Base-by-base conservation (phyloP, 2,797 vertebrate genomes). In the Sebastes glaucus region DNA sequence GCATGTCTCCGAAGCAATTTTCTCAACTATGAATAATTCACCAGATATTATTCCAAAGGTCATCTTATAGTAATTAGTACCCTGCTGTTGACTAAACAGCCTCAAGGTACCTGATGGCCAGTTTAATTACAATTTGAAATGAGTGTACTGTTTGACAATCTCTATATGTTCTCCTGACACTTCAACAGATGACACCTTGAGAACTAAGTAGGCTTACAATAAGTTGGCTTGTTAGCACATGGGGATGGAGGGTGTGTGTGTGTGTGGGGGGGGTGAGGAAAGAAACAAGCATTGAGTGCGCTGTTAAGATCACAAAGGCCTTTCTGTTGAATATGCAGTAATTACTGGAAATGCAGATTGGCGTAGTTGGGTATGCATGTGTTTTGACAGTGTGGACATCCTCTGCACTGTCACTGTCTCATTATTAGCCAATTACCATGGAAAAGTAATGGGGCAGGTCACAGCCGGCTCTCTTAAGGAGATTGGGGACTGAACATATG, bases 81-180 rank as follows among this genome's bases (percentile, higher is more conserved):
- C 96, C 95, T 95, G 95, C 95, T 96, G 96, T 96, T 96, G 96
- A 96, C 96, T 95, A 96, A 96, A 96, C 95, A 96, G 95, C 96
- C 96, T 96, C 95, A 92, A 95, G 96, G 94, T 95, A 96, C 95
- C 95, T 94, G 95, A 96, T 96, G 95, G 96, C 94, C 95, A 92
- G 93, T 96, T 96, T 96, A 96, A 96, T 96, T 96, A 96, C 95
- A 96, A 96, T 96, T 96, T 95, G 95, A 96, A 96, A 96, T 96
- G 93, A 96, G 95, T 87, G 87, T 90, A 92, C 90, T 96, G 89
- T 96, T 96, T 96, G 96, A 96, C 95, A 95, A 93, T 94, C 94
- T 89, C 94, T 95, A 94, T 96, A 96, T 96, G 95, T 96, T 96
- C 94, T 94, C 92, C 82, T 90, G 92, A 88, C 89, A 93, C 89